Evolutionary conservation across 2,888 invertebrate species (phyloP).

Genomic region (Melitaea athalia): DNA sequence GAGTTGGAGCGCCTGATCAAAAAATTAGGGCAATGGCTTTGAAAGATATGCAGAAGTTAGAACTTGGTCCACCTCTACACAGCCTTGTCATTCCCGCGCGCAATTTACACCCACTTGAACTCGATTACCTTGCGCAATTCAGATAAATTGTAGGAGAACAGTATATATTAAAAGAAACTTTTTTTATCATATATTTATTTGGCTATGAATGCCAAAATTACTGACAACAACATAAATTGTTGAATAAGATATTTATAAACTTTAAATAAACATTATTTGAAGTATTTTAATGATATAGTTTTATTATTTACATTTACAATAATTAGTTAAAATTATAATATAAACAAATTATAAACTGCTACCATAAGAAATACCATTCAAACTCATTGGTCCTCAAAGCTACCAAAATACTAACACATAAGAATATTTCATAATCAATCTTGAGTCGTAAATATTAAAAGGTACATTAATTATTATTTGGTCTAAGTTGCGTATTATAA

Average conservation of each 20-base stretch:
- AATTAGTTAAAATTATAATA: slow-evolving; percentile 68
- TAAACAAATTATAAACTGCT: slow-evolving; percentile 76
- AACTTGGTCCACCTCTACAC: slow-evolving; percentile 96
- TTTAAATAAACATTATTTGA: slow-evolving; percentile 55
- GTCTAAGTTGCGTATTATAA: slow-evolving; percentile 79
- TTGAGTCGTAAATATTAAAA: slow-evolving; percentile 70
- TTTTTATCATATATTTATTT: slow-evolving; percentile 37
- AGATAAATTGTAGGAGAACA: slow-evolving; percentile 49
- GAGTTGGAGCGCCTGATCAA: slow-evolving; percentile 94
- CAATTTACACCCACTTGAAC: slow-evolving; percentile 93
- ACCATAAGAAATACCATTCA: slow-evolving; percentile 72
- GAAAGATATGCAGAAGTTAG: slow-evolving; percentile 85
- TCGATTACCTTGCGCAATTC: slow-evolving; percentile 91
- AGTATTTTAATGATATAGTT: slow-evolving; percentile 71
- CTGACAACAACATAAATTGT: slow-evolving; percentile 40
- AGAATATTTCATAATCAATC: slow-evolving; percentile 65
- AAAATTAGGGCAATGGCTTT: slow-evolving; percentile 89
- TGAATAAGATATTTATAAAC: slow-evolving; percentile 41
- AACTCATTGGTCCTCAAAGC: slow-evolving; percentile 80
- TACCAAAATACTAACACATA: slow-evolving; percentile 74
- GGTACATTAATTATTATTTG: slow-evolving; percentile 83
- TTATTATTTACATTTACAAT: slow-evolving; percentile 79
- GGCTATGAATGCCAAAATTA: slow-evolving; percentile 41
- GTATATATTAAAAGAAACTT: slow-evolving; percentile 32
- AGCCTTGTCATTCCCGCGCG: slow-evolving; percentile 94